phyloP scores from a whole-genome alignment of 2,888 invertebrate species.

The Strigamia crassipes region DNA sequence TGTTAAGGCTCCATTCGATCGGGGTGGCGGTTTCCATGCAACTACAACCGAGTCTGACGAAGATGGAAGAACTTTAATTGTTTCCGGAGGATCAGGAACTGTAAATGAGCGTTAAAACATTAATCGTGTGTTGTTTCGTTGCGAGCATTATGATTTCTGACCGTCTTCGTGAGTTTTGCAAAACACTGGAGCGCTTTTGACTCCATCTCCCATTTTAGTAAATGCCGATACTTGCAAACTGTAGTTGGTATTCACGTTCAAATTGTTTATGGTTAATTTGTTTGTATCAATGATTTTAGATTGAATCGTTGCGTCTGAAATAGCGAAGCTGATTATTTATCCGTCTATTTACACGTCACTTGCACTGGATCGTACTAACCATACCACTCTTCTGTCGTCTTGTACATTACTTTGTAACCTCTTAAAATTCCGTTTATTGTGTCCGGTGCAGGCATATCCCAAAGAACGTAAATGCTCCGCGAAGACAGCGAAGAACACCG shows the following conservation, averaged over 20 bases:
- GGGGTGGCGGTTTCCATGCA: constrained; percentile 80
- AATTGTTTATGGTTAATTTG: constrained; percentile 50
- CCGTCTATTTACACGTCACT: not conserved
- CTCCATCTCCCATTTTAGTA: constrained; percentile 83
- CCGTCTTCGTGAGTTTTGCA: constrained; percentile 85
- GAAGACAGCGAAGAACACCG: constrained; percentile 41
- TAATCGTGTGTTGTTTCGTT: not conserved
- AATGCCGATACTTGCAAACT: constrained; percentile 82
- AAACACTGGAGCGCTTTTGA: constrained; percentile 74
- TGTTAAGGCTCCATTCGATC: constrained; percentile 78
- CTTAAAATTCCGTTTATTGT: constrained; percentile 41
- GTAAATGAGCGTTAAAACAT: not conserved
- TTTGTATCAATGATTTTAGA: constrained; percentile 26
- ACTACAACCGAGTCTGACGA: constrained; percentile 81
- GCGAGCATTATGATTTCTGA: constrained; percentile 55
- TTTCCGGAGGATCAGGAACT: constrained; percentile 85
- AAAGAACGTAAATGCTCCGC: constrained; percentile 33
- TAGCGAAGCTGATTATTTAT: not conserved
- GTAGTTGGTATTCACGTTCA: constrained; percentile 85
- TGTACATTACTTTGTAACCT: constrained; percentile 43
- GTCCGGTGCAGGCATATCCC: constrained; percentile 28
- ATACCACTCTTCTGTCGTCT: constrained; percentile 42
- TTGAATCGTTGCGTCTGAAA: constrained; percentile 43
- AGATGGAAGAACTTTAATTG: constrained; percentile 79
- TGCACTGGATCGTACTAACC: constrained; percentile 7